Evolutionary conservation across 2,888 invertebrate genomes (phyloP), one percentile per base, ranked within the genome.

Genomic region (Tenthredo notha): DNA sequence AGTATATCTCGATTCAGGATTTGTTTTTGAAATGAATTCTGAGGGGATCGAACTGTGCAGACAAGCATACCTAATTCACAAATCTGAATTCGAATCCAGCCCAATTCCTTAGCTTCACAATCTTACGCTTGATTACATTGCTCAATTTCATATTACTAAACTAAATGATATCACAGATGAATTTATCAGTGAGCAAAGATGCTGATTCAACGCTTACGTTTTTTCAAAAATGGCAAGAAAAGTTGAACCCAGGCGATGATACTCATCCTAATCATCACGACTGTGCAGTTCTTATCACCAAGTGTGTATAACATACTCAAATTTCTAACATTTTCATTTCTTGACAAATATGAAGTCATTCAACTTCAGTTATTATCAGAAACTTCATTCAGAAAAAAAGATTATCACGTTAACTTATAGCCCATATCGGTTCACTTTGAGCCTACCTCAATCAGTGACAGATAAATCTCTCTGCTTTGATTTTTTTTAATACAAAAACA

Each of bases 201-300:
- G 94, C 94, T 3, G 94, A 94, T 85, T 92, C 93, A 87, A 94
- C 95, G 6, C 90, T 95, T 86, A 92, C 93, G 85, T 94, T 93
- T 89, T 95, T 95, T 91, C 94, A 95, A 89, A 92, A 94, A 84
- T 95, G 95, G 95, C 95, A 95, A 88, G 91, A 93, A 84, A 91
- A 89, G 85, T 93, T 95, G 83, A 95, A 95, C 90, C 94, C 95
- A 1, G 92, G 92, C 61, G 94, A 94, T 86, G 95, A 95, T 87
- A 90, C 91, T 21, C 94, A 95, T 88, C 95, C 95, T 9, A 95
- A 95, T 89, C 95, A 95, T 89, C 95, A 95, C 90, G 95, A 95
- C 90, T 94, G 95, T 9, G 95, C 95, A 25, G 90, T 95, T 85
- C 93, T 95, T 37, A 90, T 95, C 33, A 95, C 95, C 29, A 95